phyloP scores from a whole-genome alignment of 2,113 vertebrate genomes.

The Tupaia tana region DNA sequence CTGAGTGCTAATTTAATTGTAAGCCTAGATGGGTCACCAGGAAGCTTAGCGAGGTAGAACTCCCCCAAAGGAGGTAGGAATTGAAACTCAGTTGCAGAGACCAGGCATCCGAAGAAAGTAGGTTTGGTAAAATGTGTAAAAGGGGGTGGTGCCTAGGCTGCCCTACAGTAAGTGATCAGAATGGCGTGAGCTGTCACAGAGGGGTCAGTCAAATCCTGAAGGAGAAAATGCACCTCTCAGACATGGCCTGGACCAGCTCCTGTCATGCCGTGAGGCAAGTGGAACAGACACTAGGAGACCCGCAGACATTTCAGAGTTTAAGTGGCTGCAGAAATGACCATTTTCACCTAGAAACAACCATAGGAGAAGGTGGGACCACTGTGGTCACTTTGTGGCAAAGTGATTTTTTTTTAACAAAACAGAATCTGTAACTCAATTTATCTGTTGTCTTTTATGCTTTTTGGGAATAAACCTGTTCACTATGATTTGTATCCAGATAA shows the following conservation, averaged over 20 bases:
- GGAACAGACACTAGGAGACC: neutral
- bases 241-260: neutral
- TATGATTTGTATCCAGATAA: neutral
- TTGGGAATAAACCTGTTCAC: neutral
- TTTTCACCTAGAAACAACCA: neutral
- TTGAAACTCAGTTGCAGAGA: neutral
- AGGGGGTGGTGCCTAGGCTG: neutral
- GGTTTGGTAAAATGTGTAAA: neutral
- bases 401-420: constrained; percentile 14
- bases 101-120: neutral
- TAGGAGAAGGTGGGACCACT: neutral
- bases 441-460: neutral
- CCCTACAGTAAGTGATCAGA: neutral
- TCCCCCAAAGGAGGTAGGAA: neutral
- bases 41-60: neutral
- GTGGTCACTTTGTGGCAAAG: neutral
- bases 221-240: neutral
- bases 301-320: neutral
- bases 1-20: constrained; percentile 23
- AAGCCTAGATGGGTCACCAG: neutral
- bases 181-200: neutral
- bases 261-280: neutral
- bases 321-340: neutral
- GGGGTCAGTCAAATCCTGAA: neutral
- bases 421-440: neutral